Evolutionary conservation across 2,888 invertebrate species (phyloP), one percentile per base, ranked within the genome.

Genomic region (Tubulanus polymorphus): DNA sequence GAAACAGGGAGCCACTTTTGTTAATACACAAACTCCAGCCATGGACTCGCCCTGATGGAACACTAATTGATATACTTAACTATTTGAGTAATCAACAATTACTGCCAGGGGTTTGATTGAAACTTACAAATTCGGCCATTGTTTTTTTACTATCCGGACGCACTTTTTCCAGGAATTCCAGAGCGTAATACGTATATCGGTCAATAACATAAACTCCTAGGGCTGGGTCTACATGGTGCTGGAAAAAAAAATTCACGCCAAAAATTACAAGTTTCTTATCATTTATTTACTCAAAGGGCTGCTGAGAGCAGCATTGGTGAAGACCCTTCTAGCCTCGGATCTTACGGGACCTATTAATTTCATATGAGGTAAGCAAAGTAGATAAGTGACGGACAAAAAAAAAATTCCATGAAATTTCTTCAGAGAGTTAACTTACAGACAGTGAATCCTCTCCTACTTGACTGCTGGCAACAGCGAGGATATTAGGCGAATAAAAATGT

Each of bases 151-250:
- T 93, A 61, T 90, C 88, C 0, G 92, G 89, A 66, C 87, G 86
- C 0, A 97, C 92, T 77, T 87, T 88, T 79, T 99, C 96, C 55
- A 99, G 82, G 79, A 97, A 99, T 71, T 96, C 94, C 62, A 99
- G 80, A 0, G 95, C 96, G 80, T 93, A 94, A 76, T 94, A 97
- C 0, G 97, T 97, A 76, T 95, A 99, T 57, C 99, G 86, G 80
- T 99, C 99, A 67, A 99, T 99, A 66, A 99, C 95, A 78, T 97
- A 99, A 0, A 99, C 99, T 18, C 99, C 99, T 68, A 99, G 95
- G 0, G 94, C 91, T 23, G 93, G 90, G 81, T 99, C 99, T 18
- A 97, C 92, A 79, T 99, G 99, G 81, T 99, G 97, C 91, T 95
- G 80, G 50, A 85, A 85, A 62, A 62, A 63, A 63, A 70, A 66